Base-by-base conservation (phyloP, 2,888 invertebrate species). In the Cephalotes varians region DNA sequence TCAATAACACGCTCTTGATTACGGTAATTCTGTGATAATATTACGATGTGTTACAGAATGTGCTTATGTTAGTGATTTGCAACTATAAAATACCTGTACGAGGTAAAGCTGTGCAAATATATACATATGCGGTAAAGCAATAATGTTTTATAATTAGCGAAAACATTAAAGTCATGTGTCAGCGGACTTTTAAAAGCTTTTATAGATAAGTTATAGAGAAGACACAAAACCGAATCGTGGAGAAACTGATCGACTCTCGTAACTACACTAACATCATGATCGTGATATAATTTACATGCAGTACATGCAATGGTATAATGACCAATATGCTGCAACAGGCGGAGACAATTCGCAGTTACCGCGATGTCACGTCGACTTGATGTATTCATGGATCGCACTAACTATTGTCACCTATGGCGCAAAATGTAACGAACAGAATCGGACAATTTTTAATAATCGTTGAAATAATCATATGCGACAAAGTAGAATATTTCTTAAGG, bases 271-370 rank as follows among this genome's bases (percentile, higher is more conserved):
- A 79, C 69, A 79, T 54, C 81, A 73, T 81, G 81, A 84, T 81
- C 73, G 74, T 72, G 73, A 71, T 81, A 83, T 82, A 83, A 90
- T 90, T 90, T 87, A 85, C 86, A 88, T 90, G 85, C 85, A 47
- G 62, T 60, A 51, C 73, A 73, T 77, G 64, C 65, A 72, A 67
- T 69, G 51, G 69, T 54, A 64, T 85, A 87, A 85, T 81, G 79
- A 87, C 80, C 73, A 77, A 74, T 79, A 65, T 64, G 69, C 77
- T 72, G 84, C 81, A 88, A 84, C 87, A 72, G 71, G 44, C 71
- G 56, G 77, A 79, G 77, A 79, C 77, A 79, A 71, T 79, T 71
- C 34, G 47, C 44, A 47, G 71, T 79, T 79, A 34, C 56, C 34
- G 18, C 25, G 18, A 44, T 3, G 40, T 77, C 54, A 71, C 77